phyloP scores from a whole-genome alignment of 1,140 invertebrate genomes.

The Dufourea novaeangliae region DNA sequence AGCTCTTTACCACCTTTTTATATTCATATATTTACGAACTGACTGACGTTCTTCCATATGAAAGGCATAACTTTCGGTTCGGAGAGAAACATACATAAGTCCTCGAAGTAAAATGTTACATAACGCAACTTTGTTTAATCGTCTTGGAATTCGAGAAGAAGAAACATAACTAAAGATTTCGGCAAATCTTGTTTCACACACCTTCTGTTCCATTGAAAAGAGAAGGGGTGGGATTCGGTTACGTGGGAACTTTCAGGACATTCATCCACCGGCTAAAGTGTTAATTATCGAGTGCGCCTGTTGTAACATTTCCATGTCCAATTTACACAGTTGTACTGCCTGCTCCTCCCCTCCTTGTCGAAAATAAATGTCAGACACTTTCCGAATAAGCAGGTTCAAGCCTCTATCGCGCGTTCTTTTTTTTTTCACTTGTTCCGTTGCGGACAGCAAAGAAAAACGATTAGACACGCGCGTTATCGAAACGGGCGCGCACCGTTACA shows the following conservation, averaged over 20 bases:
- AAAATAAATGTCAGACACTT: neutral
- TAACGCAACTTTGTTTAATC: too few relatives aligned
- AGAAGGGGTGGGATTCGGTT: neutral
- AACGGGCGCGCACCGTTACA: constrained; percentile 3
- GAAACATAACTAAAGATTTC: too few relatives aligned
- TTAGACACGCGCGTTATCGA: neutral
- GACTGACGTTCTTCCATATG: too few relatives aligned
- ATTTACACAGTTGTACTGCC: neutral
- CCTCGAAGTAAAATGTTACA: too few relatives aligned
- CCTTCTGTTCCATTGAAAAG: too few relatives aligned
- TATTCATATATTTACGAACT: too few relatives aligned
- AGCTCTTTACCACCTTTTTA: too few relatives aligned
- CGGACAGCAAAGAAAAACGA: neutral
- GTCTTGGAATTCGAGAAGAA: too few relatives aligned
- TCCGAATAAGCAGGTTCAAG: neutral
- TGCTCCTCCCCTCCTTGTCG: neutral
- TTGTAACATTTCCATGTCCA: neutral
- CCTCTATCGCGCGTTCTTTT: neutral
- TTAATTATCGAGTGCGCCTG: neutral
- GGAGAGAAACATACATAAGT: too few relatives aligned
- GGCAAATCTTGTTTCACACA: too few relatives aligned
- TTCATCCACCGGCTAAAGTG: neutral
- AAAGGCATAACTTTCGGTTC: too few relatives aligned
- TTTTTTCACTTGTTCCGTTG: neutral
- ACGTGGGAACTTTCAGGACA: neutral